Percentiles rank a stretch among this genome's conserved stretches.
Conservation (phyloP, 2,888 invertebrate species). For the Sarcophaga subvicina region DNA sequence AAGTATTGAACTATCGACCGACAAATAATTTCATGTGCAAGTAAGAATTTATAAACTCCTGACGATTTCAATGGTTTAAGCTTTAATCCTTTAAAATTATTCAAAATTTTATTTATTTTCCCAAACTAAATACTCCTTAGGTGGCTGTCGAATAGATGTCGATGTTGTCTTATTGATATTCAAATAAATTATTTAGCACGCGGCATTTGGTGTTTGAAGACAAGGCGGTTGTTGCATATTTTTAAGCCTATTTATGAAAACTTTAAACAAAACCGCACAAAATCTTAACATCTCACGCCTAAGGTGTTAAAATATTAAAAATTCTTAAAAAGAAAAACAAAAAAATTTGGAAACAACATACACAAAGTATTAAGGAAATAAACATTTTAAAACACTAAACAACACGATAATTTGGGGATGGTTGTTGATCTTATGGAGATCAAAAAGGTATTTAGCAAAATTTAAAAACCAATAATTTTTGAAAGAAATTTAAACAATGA, state of each 20-base stretch:
- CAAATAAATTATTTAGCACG: conserved; percentile 74
- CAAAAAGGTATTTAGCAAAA: conserved; percentile 60
- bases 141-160: conserved; percentile 54
- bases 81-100: neutral
- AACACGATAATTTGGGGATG: conserved; percentile 35
- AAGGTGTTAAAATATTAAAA: conserved; percentile 75
- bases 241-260: conserved; percentile 36
- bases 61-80: neutral
- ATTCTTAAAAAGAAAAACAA: neutral
- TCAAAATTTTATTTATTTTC: conserved; percentile 14
- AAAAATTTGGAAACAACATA: neutral
- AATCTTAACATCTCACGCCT: conserved; percentile 72
- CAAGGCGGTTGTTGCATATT: conserved; percentile 50
- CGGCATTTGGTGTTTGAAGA: conserved; percentile 64
- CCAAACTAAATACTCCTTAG: conserved; percentile 50
- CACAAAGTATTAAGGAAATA: conserved; percentile 33
- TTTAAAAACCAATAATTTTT: conserved; percentile 76
- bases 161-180: conserved; percentile 76
- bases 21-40: too few species aligned
- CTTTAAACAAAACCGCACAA: conserved; percentile 42
- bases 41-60: neutral
- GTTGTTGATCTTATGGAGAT: neutral
- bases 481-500: conserved; percentile 71
- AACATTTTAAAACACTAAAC: conserved; percentile 26
- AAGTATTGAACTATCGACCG: too few species aligned